These are phyloP conservation scores for Acipenser ruthenus DNA, from an alignment of 2,797 vertebrate genomes.

Conservation along the genomic window DNA sequence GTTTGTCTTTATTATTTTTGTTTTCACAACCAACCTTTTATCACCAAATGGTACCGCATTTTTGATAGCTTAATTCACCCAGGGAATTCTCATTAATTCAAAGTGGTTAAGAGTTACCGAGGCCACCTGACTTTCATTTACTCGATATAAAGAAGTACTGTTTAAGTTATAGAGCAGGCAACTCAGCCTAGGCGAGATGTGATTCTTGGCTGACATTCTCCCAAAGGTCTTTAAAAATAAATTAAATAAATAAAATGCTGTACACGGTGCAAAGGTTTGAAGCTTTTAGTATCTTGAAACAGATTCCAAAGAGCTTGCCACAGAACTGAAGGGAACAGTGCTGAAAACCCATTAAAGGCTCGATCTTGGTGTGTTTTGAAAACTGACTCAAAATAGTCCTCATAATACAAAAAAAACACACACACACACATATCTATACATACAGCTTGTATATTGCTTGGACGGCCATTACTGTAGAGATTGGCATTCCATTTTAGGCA, in stretches of 20 bases:
- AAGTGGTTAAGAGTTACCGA: neutral
- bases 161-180: neutral
- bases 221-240: constrained; percentile 1
- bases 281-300: neutral
- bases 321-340: neutral
- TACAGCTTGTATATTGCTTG: neutral
- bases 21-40: no score
- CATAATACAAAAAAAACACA: neutral
- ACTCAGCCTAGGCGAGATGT: neutral
- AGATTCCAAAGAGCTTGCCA: neutral
- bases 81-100: neutral
- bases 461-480: neutral
- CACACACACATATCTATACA: no score
- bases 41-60: neutral
- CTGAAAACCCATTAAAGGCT: neutral
- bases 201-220: neutral
- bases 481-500: neutral
- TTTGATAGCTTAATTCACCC: neutral
- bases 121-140: neutral
- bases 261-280: neutral
- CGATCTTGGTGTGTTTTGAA: neutral
- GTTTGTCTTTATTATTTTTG: no score
- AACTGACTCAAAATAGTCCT: neutral
- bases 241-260: neutral
- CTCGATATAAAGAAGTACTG: neutral